Conservation (phyloP, 2,888 invertebrate genomes). For the Bellardia bayeri region DNA sequence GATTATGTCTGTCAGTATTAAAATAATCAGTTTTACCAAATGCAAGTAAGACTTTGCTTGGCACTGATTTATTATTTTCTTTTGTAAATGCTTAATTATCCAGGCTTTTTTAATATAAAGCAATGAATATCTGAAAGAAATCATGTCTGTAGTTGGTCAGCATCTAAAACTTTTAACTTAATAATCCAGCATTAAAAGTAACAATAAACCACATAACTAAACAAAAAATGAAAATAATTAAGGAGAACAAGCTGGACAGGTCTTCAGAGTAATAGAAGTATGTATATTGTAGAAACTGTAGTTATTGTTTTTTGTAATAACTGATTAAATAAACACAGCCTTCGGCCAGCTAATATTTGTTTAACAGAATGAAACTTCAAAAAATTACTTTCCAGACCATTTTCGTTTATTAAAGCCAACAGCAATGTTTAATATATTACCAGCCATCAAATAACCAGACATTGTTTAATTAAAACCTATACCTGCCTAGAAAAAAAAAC, state of each 20-base stretch:
- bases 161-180: background rate
- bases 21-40: background rate
- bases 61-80: background rate
- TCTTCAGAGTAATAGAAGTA: background rate
- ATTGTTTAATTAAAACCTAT: slow-evolving; percentile 24
- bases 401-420: too few species aligned
- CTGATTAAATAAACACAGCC: too few species aligned
- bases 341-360: too few species aligned
- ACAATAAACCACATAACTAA: background rate
- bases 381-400: too few species aligned
- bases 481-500: background rate
- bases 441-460: slow-evolving; percentile 1
- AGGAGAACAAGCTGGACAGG: background rate
- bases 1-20: background rate
- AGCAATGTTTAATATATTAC: background rate
- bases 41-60: background rate
- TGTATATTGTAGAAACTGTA: background rate
- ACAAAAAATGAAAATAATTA: too few species aligned
- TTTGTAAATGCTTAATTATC: background rate
- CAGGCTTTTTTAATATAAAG: background rate
- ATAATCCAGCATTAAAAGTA: background rate
- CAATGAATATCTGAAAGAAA: background rate
- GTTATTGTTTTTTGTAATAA: too few species aligned
- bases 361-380: too few species aligned
- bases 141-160: background rate